Percentiles rank a stretch among this genome's conserved stretches.
These are phyloP conservation scores for Zaprionus kolodkinae DNA, from an alignment of 1,140 invertebrate species.

Conservation along the genomic window DNA sequence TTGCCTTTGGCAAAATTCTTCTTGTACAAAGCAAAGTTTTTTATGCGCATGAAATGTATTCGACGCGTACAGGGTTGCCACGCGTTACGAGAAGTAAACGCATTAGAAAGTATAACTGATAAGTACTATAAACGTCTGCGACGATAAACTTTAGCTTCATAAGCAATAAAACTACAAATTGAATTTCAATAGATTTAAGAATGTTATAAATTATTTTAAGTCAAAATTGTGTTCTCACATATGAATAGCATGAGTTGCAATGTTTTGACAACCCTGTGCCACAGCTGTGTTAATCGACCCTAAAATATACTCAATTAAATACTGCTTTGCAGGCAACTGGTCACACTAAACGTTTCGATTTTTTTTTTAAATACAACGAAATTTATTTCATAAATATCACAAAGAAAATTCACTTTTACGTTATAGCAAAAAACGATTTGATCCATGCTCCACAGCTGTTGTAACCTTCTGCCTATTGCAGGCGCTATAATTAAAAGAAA, in stretches of 20 bases:
- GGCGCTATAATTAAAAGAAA: conserved; percentile 59
- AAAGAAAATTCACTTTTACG: conserved; percentile 41
- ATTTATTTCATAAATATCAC: conserved; percentile 74
- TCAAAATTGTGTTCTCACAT: conserved; percentile 1
- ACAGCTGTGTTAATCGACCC: conserved; percentile 39
- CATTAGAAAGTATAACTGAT: background rate
- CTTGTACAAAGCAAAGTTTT: conserved; percentile 36
- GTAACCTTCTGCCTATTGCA: conserved; percentile 44
- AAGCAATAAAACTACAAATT: background rate
- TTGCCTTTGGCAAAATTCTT: conserved; percentile 37
- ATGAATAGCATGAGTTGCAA: background rate
- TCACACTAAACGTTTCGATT: conserved; percentile 29
- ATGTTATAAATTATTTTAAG: conserved; percentile 19
- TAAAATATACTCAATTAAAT: conserved; percentile 8
- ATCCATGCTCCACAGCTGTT: conserved; percentile 1
- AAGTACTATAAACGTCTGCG: background rate
- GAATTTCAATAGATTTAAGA: background rate
- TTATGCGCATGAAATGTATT: conserved; percentile 67
- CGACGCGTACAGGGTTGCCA: conserved; percentile 50
- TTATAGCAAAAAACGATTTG: conserved; percentile 36
- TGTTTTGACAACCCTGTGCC: conserved; percentile 39
- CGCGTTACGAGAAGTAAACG: background rate
- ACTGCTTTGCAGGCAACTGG: conserved; percentile 11
- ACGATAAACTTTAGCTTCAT: background rate
- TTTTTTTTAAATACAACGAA: conserved; percentile 40